Evolutionary conservation across 1,140 invertebrate species (phyloP), one percentile per base, ranked within the genome.

Genomic region (Platorchestia sp.): DNA sequence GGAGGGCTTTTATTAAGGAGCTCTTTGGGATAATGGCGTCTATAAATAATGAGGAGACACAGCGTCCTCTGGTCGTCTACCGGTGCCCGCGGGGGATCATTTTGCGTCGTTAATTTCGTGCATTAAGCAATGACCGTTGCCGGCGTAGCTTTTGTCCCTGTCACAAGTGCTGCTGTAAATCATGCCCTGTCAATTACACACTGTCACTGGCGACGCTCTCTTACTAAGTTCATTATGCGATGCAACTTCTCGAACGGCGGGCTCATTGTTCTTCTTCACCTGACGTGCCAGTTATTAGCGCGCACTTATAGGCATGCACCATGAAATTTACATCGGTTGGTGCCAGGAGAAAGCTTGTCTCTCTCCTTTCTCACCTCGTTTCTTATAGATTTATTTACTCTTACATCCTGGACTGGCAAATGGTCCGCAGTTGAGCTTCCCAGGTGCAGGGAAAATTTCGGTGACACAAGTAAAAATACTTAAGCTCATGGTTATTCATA

Each of bases 231-330:
- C 87, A 89, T 89, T 89, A 89, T 43, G 87, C 87, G 41, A 41
- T 89, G 87, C 87, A 89, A 89, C 87, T 44, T 43, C 41, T 89
- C 87, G 43, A 89, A 89, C 43, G 87, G 43, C 87, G 87, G 27
- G 87, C 87, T 89, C 87, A 89, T 89, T 89, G 87, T 89, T 89
- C 87, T 89, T 89, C 87, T 41, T 89, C 87, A 44, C 87, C 87
- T 89, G 87, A 89, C 87, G 87, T 89, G 41, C 43, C 87, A 42
- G 6, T 42, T 89, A 89, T 75, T 75, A 75, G 27, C 14, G 27
- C 59, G 59, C 59, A 75, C 59, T 36, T 75, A 75, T 36, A 75
- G 59, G 59, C 59, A 75, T 75, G 59, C 27, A 3, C 59, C 59
- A 22, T 75, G 27, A 75, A 75, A 75, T 75, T 75, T 75, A 75